Conservation (phyloP, 1,140 invertebrate species). For the Danaus melanippus region DNA sequence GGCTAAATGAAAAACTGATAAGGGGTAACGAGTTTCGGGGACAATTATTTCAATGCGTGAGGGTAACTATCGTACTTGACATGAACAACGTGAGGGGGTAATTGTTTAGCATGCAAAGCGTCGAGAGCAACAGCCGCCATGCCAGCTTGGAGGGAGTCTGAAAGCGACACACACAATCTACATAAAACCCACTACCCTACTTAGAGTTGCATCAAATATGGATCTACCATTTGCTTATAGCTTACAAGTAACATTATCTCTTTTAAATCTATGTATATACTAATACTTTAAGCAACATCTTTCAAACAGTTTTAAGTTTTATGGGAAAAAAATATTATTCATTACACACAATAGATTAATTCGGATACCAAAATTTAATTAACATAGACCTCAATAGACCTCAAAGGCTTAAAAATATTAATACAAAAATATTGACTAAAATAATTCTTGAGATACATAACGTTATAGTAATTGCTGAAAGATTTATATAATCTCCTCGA, state of each 20-base stretch:
- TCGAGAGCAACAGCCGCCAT: constrained; percentile 54
- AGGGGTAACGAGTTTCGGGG: constrained; percentile 56
- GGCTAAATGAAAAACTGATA: constrained; percentile 53
- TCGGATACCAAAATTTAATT: too few relatives aligned
- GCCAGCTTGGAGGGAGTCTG: constrained; percentile 30
- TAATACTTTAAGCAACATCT: too few relatives aligned
- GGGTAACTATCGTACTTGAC: constrained; percentile 52
- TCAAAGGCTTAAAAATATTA: too few relatives aligned
- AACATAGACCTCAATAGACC: too few relatives aligned
- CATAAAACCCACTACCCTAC: constrained; percentile 23
- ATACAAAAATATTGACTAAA: too few relatives aligned
- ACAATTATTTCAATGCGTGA: constrained; percentile 54
- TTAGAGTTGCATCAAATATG: constrained; percentile 21
- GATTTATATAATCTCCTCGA: too few relatives aligned
- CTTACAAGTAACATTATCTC: constrained; percentile 8
- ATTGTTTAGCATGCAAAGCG: constrained; percentile 66
- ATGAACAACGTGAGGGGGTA: constrained; percentile 54
- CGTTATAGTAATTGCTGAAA: too few relatives aligned
- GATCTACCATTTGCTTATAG: constrained; percentile 18
- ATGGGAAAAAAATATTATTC: too few relatives aligned
- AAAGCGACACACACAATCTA: constrained; percentile 27
- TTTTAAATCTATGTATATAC: neutral
- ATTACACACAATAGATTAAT: too few relatives aligned
- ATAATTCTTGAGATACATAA: too few relatives aligned
- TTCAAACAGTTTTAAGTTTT: too few relatives aligned